Evolutionary conservation across 2,888 invertebrate species (phyloP), one percentile per base, ranked within the genome.

Genomic region (Drosophila neutralis): DNA sequence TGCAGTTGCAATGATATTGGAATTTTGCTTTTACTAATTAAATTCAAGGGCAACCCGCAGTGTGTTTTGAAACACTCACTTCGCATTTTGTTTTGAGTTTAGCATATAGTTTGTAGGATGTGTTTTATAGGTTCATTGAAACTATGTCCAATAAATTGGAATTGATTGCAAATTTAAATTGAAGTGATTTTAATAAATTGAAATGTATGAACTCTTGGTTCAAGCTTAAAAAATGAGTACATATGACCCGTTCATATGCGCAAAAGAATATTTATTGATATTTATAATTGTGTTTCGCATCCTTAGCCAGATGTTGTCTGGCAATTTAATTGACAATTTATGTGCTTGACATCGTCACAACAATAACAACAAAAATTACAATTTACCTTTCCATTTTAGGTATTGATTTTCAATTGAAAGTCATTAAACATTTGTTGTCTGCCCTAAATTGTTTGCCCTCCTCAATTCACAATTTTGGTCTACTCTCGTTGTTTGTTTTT

Each of bases 401-500:
- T 38, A 69, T 70, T 66, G 48, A 69, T 69, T 73, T 73, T 56
- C 33, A 29, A 51, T 35, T 51, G 45, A 58, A 69, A 71, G 70
- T 73, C 63, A 52, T 66, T 73, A 54, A 60, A 69, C 45, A 61
- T 76, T 48, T 76, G 62, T 45, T 53, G 27, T 42, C 15, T 64
- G 65, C 21, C n/a, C 59, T 66, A 56, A 57, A 75, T 68, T 65
- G 13, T 35, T 56, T 54, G 36, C 24, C 24, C 27, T 64, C 27
- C 40, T 36, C 49, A 36, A 61, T 51, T 63, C 59, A 49, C 64
- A 75, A 83, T 78, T 81, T 67, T 57, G 31, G 10, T 60, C 57
- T 67, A 53, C 62, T 58, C 36, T 56, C 67, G 74, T 69, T 70
- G 63, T 73, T 73, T 80, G 75, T 75, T 77, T 82, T 78, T 75